Conservation (phyloP, 2,113 vertebrate species). For the Orthonyx spaldingii region DNA sequence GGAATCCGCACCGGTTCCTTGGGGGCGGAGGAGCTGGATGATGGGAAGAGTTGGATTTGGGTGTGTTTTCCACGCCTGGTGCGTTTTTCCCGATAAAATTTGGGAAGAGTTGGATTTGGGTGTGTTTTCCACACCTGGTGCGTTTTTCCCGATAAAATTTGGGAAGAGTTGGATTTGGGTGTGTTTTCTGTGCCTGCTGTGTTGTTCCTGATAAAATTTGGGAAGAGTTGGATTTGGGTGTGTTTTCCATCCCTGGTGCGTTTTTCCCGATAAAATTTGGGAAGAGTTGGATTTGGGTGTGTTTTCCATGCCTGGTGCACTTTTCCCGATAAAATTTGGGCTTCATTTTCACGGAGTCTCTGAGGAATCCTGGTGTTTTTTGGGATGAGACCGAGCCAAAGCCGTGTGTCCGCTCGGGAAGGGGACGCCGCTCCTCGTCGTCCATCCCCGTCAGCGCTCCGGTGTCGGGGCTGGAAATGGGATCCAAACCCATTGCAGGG, state of each 20-base stretch:
- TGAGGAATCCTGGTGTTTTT: background rate
- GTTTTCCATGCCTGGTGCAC: too few relatives aligned
- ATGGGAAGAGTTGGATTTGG: background rate
- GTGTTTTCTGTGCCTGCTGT: too few relatives aligned
- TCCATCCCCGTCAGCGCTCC: background rate
- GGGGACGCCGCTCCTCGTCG: background rate
- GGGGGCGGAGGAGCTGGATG: fast-evolving
- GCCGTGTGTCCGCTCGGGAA: background rate
- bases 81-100: background rate
- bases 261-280: too few relatives aligned
- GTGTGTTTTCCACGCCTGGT: background rate
- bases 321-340: too few relatives aligned
- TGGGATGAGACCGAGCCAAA: background rate
- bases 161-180: too few relatives aligned
- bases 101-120: too few relatives aligned
- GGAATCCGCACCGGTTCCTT: fast-evolving
- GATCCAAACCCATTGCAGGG: background rate
- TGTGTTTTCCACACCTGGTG: too few relatives aligned
- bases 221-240: too few relatives aligned
- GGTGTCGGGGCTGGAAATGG: background rate
- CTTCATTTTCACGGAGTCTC: fast-evolving
- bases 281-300: too few relatives aligned
- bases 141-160: too few relatives aligned
- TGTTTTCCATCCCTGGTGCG: too few relatives aligned
- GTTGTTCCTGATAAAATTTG: too few relatives aligned